Conservation (phyloP, 2,888 invertebrate species). For the Clepsis dumicolana region DNA sequence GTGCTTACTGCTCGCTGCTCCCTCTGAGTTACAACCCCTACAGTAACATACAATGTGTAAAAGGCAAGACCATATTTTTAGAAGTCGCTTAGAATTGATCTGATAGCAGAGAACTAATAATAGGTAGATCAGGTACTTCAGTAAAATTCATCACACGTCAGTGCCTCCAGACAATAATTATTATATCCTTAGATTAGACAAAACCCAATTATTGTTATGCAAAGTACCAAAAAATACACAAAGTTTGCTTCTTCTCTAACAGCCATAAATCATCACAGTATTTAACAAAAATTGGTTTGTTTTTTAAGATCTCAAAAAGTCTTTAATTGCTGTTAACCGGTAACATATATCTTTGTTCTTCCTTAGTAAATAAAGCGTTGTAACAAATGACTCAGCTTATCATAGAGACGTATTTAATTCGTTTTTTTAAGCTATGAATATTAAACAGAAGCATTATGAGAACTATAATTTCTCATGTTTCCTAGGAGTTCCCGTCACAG, state of each 20-base stretch:
- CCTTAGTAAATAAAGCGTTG: not conserved
- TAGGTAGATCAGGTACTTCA: not conserved
- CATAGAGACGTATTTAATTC: not conserved
- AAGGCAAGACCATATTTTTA: not conserved
- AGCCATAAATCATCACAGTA: constrained; percentile 24
- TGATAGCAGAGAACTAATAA: not conserved
- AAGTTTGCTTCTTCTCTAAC: constrained; percentile 10
- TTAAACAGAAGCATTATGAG: constrained; percentile 8
- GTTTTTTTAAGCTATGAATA: constrained; percentile 19
- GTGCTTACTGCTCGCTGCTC: no score
- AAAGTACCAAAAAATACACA: constrained; percentile 30
- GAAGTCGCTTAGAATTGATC: not conserved
- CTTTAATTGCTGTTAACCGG: constrained; percentile 24
- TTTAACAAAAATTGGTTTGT: constrained; percentile 20
- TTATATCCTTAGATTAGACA: constrained; percentile 17
- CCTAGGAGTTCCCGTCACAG: constrained; percentile 9
- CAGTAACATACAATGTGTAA: no score
- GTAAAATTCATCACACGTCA: constrained; percentile 22
- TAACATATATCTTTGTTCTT: constrained; percentile 17
- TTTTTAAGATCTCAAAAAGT: constrained; percentile 17
- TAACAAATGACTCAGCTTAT: constrained; percentile 11
- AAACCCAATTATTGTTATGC: constrained; percentile 36
- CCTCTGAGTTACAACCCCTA: no score
- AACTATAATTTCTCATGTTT: constrained; percentile 3
- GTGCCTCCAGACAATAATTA: constrained; percentile 26